phyloP scores from a whole-genome alignment of 2,888 invertebrate genomes.

The Bhutanitis thaidina region DNA sequence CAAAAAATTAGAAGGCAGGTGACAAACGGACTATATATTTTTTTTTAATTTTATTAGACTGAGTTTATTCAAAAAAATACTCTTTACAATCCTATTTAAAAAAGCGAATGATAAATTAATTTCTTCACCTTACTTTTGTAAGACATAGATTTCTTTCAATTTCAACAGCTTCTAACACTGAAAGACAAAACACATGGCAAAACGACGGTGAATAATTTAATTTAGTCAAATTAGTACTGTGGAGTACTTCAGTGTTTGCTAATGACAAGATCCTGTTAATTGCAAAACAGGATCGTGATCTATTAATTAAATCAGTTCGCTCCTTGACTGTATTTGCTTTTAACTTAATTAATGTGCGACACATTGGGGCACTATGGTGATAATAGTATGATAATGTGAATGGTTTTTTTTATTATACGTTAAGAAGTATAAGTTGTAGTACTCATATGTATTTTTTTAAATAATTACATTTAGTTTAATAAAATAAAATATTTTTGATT shows the following conservation, averaged over 20 bases:
- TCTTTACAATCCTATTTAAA: too few relatives aligned
- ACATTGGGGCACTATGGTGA: slow-evolving; percentile 20
- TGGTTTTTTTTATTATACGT: background rate
- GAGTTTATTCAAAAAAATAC: too few relatives aligned
- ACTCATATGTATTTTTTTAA: background rate
- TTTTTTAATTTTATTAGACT: too few relatives aligned
- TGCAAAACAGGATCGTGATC: slow-evolving; percentile 51
- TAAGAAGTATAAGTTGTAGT: background rate
- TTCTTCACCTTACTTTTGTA: too few relatives aligned
- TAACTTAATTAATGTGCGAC: slow-evolving; percentile 63
- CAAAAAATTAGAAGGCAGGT: too few relatives aligned
- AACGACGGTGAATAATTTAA: background rate
- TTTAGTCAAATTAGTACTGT: slow-evolving; percentile 2
- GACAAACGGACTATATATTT: too few relatives aligned
- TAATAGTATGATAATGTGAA: background rate
- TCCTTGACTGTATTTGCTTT: slow-evolving; percentile 63
- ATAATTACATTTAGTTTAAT: too few relatives aligned
- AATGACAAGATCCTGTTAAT: slow-evolving; percentile 54
- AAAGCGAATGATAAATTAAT: too few relatives aligned
- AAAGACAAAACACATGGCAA: slow-evolving; percentile 18
- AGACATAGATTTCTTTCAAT: too few relatives aligned
- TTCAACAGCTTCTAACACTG: too few relatives aligned
- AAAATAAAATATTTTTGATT: too few relatives aligned
- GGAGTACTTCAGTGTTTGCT: slow-evolving; percentile 33
- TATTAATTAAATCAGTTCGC: slow-evolving; percentile 74